Conservation (phyloP, 2,797 vertebrate genomes). For the Perodicticus potto region DNA sequence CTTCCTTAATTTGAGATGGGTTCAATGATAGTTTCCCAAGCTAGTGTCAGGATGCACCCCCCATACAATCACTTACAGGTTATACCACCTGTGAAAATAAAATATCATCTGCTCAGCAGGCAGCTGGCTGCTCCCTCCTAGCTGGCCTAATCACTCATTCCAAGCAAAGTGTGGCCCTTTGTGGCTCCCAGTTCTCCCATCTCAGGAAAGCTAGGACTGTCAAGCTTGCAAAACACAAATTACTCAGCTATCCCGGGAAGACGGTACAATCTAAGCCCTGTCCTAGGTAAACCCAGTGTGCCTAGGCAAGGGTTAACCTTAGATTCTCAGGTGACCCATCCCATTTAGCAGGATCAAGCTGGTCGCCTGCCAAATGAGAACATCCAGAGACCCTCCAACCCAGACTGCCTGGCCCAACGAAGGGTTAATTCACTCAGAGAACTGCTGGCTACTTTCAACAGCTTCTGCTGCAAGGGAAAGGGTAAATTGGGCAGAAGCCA, state of each 20-base stretch:
- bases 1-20: not conserved
- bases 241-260: constrained; percentile 9
- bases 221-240: constrained; percentile 43
- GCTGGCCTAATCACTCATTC: not conserved
- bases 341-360: not conserved
- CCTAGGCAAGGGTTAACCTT: constrained; percentile 51
- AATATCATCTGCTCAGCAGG: not conserved
- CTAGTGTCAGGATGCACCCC: not conserved
- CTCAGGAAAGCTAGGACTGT: constrained; percentile 1
- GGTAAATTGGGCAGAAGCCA: constrained; percentile 42
- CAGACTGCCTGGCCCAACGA: not conserved
- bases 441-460: constrained; percentile 59
- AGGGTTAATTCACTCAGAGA: constrained; percentile 69
- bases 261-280: not conserved
- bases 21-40: not conserved
- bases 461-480: constrained; percentile 59
- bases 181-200: not conserved
- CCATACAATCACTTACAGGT: constrained; percentile 68
- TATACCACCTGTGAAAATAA: constrained; percentile 73
- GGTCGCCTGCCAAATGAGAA: not conserved
- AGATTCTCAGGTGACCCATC: not conserved
- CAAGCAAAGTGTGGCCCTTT: not conserved
- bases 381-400: not conserved
- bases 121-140: constrained; percentile 1
- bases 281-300: not conserved